These are phyloP conservation scores for Luperina nickerlii DNA, from an alignment of 2,888 invertebrate species.

Conservation along the genomic window DNA sequence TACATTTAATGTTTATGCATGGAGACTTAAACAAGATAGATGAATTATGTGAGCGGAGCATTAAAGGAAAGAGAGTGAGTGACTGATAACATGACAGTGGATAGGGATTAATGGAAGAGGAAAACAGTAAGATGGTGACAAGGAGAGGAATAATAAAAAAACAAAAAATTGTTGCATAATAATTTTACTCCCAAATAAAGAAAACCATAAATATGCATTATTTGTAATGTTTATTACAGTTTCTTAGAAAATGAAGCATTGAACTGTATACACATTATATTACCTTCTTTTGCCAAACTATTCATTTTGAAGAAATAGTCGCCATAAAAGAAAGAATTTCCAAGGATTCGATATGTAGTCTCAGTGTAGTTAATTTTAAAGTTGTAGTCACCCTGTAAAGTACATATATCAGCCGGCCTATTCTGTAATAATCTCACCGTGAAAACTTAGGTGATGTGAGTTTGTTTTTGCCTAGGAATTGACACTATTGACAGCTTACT, in stretches of 20 bases:
- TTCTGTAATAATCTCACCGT: no score
- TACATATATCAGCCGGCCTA: no score
- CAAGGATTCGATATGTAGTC: slow-evolving; percentile 40
- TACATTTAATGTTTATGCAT: not conserved
- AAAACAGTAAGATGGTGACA: not conserved
- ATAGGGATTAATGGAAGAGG: not conserved
- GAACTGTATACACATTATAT: slow-evolving; percentile 43
- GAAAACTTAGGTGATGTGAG: no score
- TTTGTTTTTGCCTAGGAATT: no score
- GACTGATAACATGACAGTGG: no score
- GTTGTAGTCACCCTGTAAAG: slow-evolving; percentile 49
- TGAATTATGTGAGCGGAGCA: not conserved
- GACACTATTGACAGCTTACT: no score
- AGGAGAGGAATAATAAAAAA: not conserved
- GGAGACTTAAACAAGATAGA: not conserved
- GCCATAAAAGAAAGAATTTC: slow-evolving; percentile 60
- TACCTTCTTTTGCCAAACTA: slow-evolving; percentile 51
- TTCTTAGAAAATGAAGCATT: slow-evolving; percentile 47
- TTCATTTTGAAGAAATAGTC: slow-evolving; percentile 51
- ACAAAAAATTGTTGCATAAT: not conserved
- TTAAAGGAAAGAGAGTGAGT: no score
- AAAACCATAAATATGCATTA: not conserved
- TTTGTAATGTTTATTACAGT: slow-evolving; percentile 6
- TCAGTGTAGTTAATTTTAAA: slow-evolving; percentile 46
- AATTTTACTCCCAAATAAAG: slow-evolving; percentile 1